Conservation (phyloP, 2,888 invertebrate genomes). For the Caradrina kadenii region DNA sequence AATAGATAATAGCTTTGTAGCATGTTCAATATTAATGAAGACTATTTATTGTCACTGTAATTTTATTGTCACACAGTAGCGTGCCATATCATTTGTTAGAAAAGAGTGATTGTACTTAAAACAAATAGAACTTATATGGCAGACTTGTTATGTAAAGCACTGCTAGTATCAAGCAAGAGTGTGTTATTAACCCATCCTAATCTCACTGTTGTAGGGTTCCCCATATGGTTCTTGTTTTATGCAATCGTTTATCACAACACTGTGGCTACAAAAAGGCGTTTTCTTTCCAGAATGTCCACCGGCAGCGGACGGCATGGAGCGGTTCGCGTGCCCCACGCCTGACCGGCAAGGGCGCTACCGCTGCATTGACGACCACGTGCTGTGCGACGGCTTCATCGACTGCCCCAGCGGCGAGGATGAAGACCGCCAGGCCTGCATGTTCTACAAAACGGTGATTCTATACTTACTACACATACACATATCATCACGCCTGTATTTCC, state of each 20-base stretch:
- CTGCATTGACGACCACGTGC: slow-evolving; percentile 98
- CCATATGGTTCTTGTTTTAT: neutral
- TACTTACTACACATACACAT: too few species aligned
- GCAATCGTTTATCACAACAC: neutral
- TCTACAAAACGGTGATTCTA: slow-evolving; percentile 97
- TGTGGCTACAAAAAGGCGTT: slow-evolving; percentile 9
- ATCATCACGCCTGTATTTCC: too few species aligned
- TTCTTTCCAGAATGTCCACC: slow-evolving; percentile 96
- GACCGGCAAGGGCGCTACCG: slow-evolving; percentile 97
- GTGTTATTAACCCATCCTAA: neutral
- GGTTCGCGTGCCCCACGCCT: slow-evolving; percentile 98
- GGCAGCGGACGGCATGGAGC: slow-evolving; percentile 97
- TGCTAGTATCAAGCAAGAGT: neutral
- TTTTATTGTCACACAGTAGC: slow-evolving; percentile 8
- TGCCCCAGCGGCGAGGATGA: slow-evolving; percentile 98
- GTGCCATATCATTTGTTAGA: neutral
- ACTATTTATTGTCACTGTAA: slow-evolving; percentile 17
- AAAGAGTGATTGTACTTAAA: neutral
- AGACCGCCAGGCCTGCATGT: slow-evolving; percentile 98
- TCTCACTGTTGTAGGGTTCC: neutral
- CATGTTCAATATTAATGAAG: slow-evolving; percentile 29
- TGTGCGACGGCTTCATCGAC: slow-evolving; percentile 98
- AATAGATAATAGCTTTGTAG: slow-evolving; percentile 23
- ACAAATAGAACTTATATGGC: neutral
- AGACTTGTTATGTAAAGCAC: neutral